Evolutionary conservation across 2,797 vertebrate genomes (phyloP).

Genomic region (Hippoglossus hippoglossus): DNA sequence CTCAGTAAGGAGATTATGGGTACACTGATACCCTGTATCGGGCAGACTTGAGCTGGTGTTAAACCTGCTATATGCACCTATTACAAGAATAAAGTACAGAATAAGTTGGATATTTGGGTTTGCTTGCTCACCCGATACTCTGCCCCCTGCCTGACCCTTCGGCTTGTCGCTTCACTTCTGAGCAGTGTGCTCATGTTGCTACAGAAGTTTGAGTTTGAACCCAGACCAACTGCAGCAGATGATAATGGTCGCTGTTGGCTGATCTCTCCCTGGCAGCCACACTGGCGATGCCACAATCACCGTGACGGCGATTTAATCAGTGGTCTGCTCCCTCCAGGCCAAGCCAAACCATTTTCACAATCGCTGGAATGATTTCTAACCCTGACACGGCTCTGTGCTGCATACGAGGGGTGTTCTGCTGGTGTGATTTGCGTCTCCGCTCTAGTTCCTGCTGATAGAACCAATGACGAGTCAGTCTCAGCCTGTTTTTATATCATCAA

Average conservation of each 20-base stretch:
- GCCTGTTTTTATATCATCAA: too few species aligned
- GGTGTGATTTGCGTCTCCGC: too few species aligned
- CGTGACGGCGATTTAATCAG: slow-evolving; percentile 20
- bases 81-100: too few species aligned
- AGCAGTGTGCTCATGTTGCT: not conserved
- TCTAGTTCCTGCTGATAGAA: too few species aligned
- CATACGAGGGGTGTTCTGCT: not conserved
- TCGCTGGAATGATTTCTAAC: not conserved
- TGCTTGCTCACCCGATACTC: too few species aligned
- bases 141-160: too few species aligned
- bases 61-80: too few species aligned
- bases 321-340: not conserved
- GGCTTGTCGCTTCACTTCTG: too few species aligned
- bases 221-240: slow-evolving; percentile 2
- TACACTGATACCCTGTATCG: not conserved
- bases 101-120: too few species aligned
- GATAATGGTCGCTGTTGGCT: slow-evolving; percentile 11
- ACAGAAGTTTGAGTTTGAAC: not conserved
- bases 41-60: not conserved
- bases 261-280: slow-evolving; percentile 23
- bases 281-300: not conserved
- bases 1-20: slow-evolving; percentile 29
- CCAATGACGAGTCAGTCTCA: too few species aligned
- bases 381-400: not conserved
- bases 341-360: slow-evolving; percentile 5